phyloP scores from a whole-genome alignment of 53 echinoderm and acorn worm genomes.

The Zoroaster sp. region DNA sequence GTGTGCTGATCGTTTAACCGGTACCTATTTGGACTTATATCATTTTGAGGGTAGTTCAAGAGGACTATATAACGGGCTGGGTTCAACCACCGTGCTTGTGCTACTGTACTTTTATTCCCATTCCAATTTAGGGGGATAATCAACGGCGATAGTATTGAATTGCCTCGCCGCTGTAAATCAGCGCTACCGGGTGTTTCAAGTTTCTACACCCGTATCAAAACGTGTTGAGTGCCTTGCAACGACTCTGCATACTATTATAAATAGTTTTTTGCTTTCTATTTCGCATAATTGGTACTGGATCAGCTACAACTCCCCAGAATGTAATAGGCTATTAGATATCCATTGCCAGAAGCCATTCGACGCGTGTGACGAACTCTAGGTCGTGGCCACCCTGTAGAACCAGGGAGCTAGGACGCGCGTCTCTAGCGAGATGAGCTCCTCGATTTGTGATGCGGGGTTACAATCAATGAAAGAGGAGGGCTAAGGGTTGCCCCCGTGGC shows the following conservation, averaged over 20 bases:
- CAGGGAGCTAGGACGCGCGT: not conserved
- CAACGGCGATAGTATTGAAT: slow-evolving; percentile 12
- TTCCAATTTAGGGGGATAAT: slow-evolving; percentile 51
- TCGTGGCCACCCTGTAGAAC: slow-evolving; percentile 14
- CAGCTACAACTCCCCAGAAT: slow-evolving; percentile 38
- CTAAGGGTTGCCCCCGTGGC: not conserved
- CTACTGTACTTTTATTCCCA: slow-evolving; percentile 51
- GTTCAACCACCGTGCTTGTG: slow-evolving; percentile 54
- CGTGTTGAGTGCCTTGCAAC: slow-evolving; percentile 19
- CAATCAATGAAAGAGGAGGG: not conserved
- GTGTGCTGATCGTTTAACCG: not conserved
- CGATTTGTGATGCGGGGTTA: not conserved
- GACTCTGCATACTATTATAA: slow-evolving; percentile 10
- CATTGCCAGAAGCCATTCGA: slow-evolving; percentile 24
- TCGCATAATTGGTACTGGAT: slow-evolving; percentile 32
- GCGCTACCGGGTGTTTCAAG: not conserved
- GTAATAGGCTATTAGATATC: slow-evolving; percentile 38
- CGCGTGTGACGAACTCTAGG: slow-evolving; percentile 5
- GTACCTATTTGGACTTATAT: slow-evolving; percentile 1
- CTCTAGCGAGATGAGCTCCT: not conserved
- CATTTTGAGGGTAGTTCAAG: slow-evolving; percentile 11
- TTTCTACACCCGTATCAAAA: slow-evolving; percentile 2
- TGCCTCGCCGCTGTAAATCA: slow-evolving; percentile 25
- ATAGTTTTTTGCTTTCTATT: not conserved
- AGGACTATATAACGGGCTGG: not conserved